A percentile compares a stretch with the other conserved stretches of the same genome.
These are phyloP conservation scores for Orchestes rusci DNA, from an alignment of 2,888 invertebrate genomes.

Conservation along the genomic window DNA sequence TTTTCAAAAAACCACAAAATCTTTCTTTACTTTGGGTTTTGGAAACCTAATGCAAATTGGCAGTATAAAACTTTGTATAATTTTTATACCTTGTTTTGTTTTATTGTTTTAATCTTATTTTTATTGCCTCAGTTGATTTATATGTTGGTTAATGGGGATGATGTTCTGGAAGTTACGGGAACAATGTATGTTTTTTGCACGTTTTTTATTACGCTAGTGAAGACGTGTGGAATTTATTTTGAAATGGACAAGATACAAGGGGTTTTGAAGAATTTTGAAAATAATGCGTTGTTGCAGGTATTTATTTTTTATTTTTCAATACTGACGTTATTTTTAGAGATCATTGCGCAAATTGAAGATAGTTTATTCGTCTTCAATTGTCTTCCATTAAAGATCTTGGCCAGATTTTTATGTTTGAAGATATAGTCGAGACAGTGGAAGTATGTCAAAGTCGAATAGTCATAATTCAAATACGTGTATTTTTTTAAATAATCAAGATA, in stretches of 20 bases:
- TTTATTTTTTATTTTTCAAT: neutral
- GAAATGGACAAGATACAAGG: conserved; percentile 8
- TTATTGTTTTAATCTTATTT: conserved; percentile 4
- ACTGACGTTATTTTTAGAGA: neutral
- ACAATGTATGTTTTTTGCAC: conserved; percentile 11
- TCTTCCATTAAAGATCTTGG: neutral
- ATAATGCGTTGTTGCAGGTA: conserved; percentile 16
- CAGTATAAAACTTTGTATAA: conserved; percentile 4
- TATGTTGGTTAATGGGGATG: conserved; percentile 7
- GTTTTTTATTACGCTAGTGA: conserved; percentile 10
- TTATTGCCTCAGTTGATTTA: conserved; percentile 9
- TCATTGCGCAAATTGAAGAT: neutral
- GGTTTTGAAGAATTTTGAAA: conserved; percentile 4
- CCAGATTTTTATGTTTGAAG: too few species aligned
- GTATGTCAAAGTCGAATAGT: too few species aligned
- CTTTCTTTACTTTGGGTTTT: conserved; percentile 15
- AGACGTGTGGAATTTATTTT: conserved; percentile 9
- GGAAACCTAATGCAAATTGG: conserved; percentile 9
- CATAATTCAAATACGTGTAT: too few species aligned
- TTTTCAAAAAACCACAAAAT: conserved; percentile 9
- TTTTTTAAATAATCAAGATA: too few species aligned
- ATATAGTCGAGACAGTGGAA: too few species aligned
- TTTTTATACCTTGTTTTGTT: conserved; percentile 7
- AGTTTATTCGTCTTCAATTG: neutral
- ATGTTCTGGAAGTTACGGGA: conserved; percentile 10